Evolutionary conservation across 2,797 vertebrate species (phyloP).

Genomic region (Myoxocephalus aenaeus): DNA sequence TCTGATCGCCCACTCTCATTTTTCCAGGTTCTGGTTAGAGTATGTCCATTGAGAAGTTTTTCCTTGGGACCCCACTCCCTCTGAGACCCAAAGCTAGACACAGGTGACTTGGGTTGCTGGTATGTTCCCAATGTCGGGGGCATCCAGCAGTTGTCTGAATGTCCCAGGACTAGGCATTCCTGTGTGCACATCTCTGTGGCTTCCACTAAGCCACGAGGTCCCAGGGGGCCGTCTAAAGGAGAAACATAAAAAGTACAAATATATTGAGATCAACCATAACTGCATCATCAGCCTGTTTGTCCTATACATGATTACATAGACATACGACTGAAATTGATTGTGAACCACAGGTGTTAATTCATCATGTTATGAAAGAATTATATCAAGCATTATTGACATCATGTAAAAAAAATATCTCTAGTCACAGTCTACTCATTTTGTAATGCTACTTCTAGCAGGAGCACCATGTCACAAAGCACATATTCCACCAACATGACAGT

Average conservation of each 20-base stretch:
- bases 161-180: slow-evolving; percentile 96
- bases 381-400: not conserved
- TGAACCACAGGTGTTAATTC: too few relatives aligned
- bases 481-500: too few relatives aligned
- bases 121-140: slow-evolving; percentile 92
- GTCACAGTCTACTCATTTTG: not conserved
- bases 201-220: slow-evolving; percentile 95
- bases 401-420: not conserved
- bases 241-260: slow-evolving; percentile 21
- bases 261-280: not conserved
- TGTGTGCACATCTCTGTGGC: slow-evolving; percentile 99
- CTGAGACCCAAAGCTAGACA: slow-evolving; percentile 93
- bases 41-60: slow-evolving; percentile 98
- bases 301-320: not conserved
- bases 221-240: slow-evolving; percentile 91
- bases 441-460: not conserved
- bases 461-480: not conserved
- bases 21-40: slow-evolving; percentile 97
- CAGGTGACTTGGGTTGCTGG: slow-evolving; percentile 95
- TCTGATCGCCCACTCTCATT: slow-evolving; percentile 92
- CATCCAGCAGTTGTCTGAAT: slow-evolving; percentile 99
- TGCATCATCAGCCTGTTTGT: not conserved
- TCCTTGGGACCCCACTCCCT: slow-evolving; percentile 97
- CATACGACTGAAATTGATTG: not conserved
- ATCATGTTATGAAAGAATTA: not conserved